These are phyloP conservation scores for Eulacestoma nigropectus DNA, from an alignment of 2,113 vertebrate genomes.

Conservation along the genomic window DNA sequence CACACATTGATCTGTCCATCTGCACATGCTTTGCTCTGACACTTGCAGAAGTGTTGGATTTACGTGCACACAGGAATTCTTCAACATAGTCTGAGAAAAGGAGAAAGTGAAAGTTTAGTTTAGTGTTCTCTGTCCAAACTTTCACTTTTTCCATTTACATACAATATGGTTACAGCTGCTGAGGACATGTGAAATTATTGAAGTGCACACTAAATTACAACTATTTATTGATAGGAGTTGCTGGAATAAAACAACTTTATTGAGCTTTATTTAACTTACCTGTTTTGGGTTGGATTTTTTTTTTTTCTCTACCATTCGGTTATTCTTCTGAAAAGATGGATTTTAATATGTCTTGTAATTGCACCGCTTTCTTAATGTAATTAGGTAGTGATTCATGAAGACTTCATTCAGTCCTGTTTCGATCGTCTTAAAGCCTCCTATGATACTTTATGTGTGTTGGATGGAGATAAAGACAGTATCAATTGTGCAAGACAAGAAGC, in stretches of 20 bases:
- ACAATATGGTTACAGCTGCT: neutral
- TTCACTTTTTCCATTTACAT: neutral
- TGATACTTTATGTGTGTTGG: conserved; percentile 94
- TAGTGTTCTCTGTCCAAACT: neutral
- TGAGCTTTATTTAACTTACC: neutral
- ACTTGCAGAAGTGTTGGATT: neutral
- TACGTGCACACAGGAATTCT: neutral
- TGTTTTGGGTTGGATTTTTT: neutral
- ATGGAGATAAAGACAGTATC: conserved; percentile 99
- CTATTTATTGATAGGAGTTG: neutral
- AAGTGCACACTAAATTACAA: neutral
- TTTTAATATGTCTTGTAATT: conserved; percentile 15
- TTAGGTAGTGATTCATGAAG: conserved; percentile 98
- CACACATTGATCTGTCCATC: neutral
- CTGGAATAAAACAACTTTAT: neutral
- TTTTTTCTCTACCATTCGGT: neutral
- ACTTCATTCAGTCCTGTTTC: conserved; percentile 98
- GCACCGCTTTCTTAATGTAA: neutral
- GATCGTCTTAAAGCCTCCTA: conserved; percentile 98
- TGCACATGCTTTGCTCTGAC: neutral
- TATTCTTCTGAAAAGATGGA: neutral
- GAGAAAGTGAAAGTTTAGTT: neutral
- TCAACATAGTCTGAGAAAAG: neutral
- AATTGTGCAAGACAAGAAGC: conserved; percentile 98
- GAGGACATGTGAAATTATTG: neutral